These are phyloP conservation scores for Pyrocephalus nanus DNA, from an alignment of 2,797 vertebrate species.

Conservation along the genomic window DNA sequence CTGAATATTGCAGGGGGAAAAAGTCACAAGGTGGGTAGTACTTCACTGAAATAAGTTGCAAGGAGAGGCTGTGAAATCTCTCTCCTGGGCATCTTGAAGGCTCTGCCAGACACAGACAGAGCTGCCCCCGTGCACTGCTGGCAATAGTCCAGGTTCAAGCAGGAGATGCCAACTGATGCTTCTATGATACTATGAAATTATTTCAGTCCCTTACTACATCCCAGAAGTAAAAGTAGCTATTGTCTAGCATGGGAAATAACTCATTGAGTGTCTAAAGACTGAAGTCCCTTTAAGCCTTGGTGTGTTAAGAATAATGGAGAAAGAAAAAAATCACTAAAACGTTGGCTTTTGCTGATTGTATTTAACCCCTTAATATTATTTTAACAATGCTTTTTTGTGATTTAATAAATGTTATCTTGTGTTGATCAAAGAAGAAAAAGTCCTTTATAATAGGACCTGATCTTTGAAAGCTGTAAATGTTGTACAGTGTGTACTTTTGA, in stretches of 20 bases:
- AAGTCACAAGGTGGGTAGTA: background rate
- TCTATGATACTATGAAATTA: background rate
- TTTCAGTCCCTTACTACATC: background rate
- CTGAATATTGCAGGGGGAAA: accelerated
- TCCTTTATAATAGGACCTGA: background rate
- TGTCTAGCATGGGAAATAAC: background rate
- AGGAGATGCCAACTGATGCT: background rate
- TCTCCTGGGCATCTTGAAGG: background rate
- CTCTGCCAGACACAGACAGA: background rate
- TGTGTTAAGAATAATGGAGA: background rate
- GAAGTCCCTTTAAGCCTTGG: background rate
- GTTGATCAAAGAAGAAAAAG: background rate
- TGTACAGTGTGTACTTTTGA: slow-evolving; percentile 4
- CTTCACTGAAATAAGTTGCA: background rate
- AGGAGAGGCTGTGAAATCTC: background rate
- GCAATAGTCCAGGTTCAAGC: background rate
- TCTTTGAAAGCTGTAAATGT: background rate
- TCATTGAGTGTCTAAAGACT: background rate
- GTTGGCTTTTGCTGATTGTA: background rate
- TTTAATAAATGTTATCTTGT: slow-evolving; percentile 16
- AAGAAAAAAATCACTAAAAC: background rate
- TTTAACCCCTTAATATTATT: background rate
- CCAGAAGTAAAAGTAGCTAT: background rate
- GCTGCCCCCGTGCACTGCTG: background rate
- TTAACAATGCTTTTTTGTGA: background rate